phyloP scores from a whole-genome alignment of 2,113 vertebrate species.

The Crotalus horridus region DNA sequence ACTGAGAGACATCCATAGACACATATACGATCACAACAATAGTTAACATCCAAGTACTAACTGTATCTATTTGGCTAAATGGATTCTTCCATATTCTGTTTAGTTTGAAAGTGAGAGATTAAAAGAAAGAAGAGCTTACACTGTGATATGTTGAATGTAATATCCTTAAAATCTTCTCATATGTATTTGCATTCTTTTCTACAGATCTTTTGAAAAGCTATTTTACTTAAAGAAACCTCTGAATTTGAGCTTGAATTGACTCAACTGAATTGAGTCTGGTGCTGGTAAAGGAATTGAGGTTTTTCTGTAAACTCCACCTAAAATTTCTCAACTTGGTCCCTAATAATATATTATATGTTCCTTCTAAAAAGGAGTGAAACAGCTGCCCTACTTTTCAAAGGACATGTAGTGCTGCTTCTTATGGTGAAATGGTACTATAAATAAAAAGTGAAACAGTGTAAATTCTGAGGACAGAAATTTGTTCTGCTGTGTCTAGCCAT shows the following conservation, averaged over 20 bases:
- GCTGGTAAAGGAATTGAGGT: not conserved
- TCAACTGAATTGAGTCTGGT: not conserved
- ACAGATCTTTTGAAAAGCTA: not conserved
- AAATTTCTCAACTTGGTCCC: not conserved
- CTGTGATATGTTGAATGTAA: not conserved
- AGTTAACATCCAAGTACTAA: not conserved
- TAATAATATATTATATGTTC: constrained; percentile 13
- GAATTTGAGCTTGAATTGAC: not conserved
- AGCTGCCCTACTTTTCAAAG: constrained; percentile 9
- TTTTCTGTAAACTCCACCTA: constrained; percentile 5
- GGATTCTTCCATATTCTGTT: not conserved
- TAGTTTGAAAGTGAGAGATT: not conserved
- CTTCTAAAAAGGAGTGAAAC: constrained; percentile 1
- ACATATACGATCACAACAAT: not conserved
- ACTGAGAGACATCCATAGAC: not conserved
- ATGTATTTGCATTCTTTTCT: not conserved
- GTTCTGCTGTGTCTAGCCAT: not conserved
- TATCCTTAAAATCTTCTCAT: not conserved
- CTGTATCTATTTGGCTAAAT: not conserved
- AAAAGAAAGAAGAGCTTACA: not conserved
- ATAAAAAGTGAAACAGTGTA: constrained; percentile 6
- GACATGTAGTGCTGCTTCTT: not conserved
- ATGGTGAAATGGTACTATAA: constrained; percentile 10
- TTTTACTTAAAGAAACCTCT: constrained; percentile 4
- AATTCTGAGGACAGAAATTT: not conserved